Percentiles rank a stretch among this genome's conserved stretches.
Conservation (phyloP, 2,113 vertebrate species). For the Lanius collurio region DNA sequence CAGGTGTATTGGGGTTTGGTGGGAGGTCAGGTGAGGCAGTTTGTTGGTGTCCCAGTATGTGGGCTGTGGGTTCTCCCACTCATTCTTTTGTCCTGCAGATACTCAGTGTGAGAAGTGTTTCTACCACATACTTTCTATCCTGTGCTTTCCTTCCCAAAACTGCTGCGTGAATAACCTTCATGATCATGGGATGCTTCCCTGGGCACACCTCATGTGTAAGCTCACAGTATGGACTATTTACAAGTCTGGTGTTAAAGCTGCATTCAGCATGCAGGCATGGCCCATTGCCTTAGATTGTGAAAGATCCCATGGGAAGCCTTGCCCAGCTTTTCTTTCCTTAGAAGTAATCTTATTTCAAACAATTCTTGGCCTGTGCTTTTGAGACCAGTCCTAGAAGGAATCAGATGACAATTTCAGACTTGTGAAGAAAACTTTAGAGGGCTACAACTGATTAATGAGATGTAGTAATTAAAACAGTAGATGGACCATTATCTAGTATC, state of each 20-base stretch:
- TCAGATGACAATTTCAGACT: neutral
- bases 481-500: neutral
- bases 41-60: neutral
- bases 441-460: neutral
- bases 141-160: neutral
- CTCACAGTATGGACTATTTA: neutral
- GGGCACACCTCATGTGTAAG: neutral
- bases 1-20: neutral
- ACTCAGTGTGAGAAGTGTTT: neutral
- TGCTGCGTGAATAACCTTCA: neutral
- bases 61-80: neutral
- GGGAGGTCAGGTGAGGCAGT: neutral
- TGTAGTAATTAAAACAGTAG: neutral
- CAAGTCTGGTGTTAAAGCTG: neutral
- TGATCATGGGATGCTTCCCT: neutral
- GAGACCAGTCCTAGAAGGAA: neutral
- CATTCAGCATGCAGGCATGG: neutral
- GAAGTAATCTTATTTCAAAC: neutral
- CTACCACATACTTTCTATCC: accelerated
- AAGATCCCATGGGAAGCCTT: neutral
- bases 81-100: neutral
- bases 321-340: neutral
- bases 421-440: neutral
- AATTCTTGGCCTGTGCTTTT: neutral
- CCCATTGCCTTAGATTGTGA: neutral